Evolutionary conservation across 1,140 invertebrate genomes (phyloP), one percentile per base, ranked within the genome.

Genomic region (Homalodisca vitripennis): DNA sequence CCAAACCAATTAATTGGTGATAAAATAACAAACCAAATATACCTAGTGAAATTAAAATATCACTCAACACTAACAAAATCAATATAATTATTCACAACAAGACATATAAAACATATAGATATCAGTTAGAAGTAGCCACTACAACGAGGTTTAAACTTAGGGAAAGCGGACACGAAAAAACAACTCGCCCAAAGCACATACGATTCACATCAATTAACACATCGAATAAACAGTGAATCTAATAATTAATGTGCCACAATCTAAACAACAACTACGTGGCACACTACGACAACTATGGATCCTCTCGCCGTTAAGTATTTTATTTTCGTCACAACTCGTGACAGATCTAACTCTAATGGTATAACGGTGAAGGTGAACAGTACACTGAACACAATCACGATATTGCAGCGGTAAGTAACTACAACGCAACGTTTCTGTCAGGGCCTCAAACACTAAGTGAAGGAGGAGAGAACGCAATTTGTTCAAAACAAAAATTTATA

Each of bases 321-420:
- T 51, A 51, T 51, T 51, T 51, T 51, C 48, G 48, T 51, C 48
- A 51, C 48, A n/a, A 51, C 48, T n/a, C 22, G 48, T n/a, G 48
- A 51, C 48, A n/a, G 14, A n/a, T 51, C 48, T 51, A 20, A 51
- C n/a, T 51, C 48, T 51, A 51, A 51, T 51, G 48, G 48, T 51
- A 51, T 51, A 12, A 20, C 48, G n/a, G 48, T 51, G 3, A 51
- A 51, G n/a, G n/a, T n/a, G n/a, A n/a, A n/a, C n/a, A n/a, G 34
- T 41, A 41, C 6, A 17, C 17, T 6, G 34, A 41, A 41, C 34
- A 41, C 34, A 41, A 41, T 41, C 6, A n/a, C 14, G 48, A 51
- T 51, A 51, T 51, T 51, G 48, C 48, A 22, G 6, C 6, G 48
- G 48, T 51, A 14, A 3, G n/a, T n/a, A n/a, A n/a, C 17, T 22